Evolutionary conservation across 2,888 invertebrate genomes (phyloP), one percentile per base, ranked within the genome.

Genomic region (Diaphora mendica): DNA sequence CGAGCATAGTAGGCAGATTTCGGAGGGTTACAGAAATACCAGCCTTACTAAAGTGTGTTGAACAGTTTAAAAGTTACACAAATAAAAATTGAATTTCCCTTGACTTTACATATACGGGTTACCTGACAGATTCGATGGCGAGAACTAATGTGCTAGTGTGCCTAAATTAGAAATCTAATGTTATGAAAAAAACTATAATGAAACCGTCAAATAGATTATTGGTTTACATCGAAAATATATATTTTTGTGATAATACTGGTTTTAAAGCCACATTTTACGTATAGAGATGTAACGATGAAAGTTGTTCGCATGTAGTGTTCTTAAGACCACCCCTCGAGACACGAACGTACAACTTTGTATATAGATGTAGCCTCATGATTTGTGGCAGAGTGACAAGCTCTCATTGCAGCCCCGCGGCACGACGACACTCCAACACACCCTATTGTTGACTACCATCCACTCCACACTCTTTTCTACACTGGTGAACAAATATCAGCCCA

Each of bases 361-460:
- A 81, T 82, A 84, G 85, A 84, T 83, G 82, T 83, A 83, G 85
- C 85, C 88, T 91, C 77, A 84, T 91, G 90, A 91, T 92, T 89
- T 90, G 90, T 87, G 88, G 87, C 74, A 86, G 88, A 92, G 91
- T 90, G 91, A 91, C 91, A 88, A 88, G 89, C 86, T 87, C 91
- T 91, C 91, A 87, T 88, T 87, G 89, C 89, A 81, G 77, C 84
- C 86, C 86, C 78, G 84, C 81, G 83, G 85, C 88, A 83, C 84
- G 84, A 79, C 87, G 84, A 81, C 82, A 88, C 90, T 88, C 85
- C 85, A 80, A 81, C 84, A 80, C 83, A 82, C 85, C 85, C 88
- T 80, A 90, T 90, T 90, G 90, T 90, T 87, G 84, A 87, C 87
- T 87, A 68, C 77, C 75, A 77, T 70, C 77, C 75, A 77, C 77